Base-by-base conservation (phyloP, 1,140 invertebrate genomes). In the Zeugodacus cucurbitae region DNA sequence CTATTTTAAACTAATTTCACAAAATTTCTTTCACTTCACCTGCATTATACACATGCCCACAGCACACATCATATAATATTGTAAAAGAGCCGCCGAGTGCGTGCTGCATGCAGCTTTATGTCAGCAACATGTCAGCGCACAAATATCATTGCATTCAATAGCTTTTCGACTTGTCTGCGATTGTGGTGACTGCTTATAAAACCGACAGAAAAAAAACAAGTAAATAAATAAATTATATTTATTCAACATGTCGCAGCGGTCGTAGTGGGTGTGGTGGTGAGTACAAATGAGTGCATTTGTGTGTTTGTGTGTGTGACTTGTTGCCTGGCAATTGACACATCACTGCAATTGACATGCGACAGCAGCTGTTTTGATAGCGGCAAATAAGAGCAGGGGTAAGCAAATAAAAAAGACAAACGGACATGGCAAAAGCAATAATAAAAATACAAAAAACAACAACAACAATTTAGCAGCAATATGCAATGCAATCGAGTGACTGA, bases 331-430 rank as follows among this genome's bases (percentile, higher is more conserved):
- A 82, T 82, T 48, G 41, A 82, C 37, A 82, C 44, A 82, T 82
- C 74, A 82, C 41, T 82, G 41, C n/a, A 82, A 82, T 82, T 82
- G 74, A 82, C 74, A 82, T 44, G 74, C 74, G 74, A 82, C 74
- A 82, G 41, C 74, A 82, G 74, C 74, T 82, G 44, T 82, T 29
- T 70, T 82, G 74, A 82, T 82, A n/a, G 41, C 41, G n/a, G 34
- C 70, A 74, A 74, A 62, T 74, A 41, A 74, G 70, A 74, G 70
- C 37, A 74, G 70, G 11, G 26, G 58, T 62, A 62, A 17, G n/a
- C 8, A 5, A 62, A 62, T 14, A 32, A 17, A 2, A 17, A 59
- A 59, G n/a, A 54, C 48, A 54, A 54, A 17, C 14, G 20, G 64
- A 26, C 64, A 41, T 34, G 22, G 41, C 10, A 74, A 41, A 74